Conservation (phyloP, 1,140 invertebrate species). For the Anagrus nilaparvatae region DNA sequence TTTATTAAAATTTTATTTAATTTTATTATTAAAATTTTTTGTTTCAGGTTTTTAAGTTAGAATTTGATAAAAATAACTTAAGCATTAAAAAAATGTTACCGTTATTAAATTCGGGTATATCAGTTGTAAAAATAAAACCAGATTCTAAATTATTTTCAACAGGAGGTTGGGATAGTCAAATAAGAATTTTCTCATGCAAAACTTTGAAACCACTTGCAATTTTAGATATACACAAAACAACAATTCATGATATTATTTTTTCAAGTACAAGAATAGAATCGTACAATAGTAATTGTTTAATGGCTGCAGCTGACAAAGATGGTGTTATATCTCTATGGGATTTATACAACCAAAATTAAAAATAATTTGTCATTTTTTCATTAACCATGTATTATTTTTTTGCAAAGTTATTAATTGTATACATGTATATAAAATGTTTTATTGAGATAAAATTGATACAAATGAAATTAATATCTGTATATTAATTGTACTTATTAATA, state of each 20-base stretch:
- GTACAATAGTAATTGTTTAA: slow-evolving; percentile 56
- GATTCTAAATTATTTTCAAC: slow-evolving; percentile 67
- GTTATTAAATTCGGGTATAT: slow-evolving; percentile 63
- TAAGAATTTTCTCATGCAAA: slow-evolving; percentile 71
- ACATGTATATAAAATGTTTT: too few relatives aligned
- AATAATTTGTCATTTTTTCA: neutral
- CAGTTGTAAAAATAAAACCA: slow-evolving; percentile 53
- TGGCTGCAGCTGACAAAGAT: slow-evolving; percentile 60
- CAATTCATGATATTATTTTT: slow-evolving; percentile 58
- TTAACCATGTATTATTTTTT: too few relatives aligned
- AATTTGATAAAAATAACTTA: slow-evolving; percentile 21
- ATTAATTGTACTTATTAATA: too few relatives aligned
- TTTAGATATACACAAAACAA: slow-evolving; percentile 55
- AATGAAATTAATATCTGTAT: too few relatives aligned
- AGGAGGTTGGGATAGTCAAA: slow-evolving; percentile 65
- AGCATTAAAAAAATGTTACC: slow-evolving; percentile 47
- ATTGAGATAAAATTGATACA: too few relatives aligned
- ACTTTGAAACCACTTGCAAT: slow-evolving; percentile 63
- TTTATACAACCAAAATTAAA: slow-evolving; percentile 54
- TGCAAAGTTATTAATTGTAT: too few relatives aligned
- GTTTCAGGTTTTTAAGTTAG: slow-evolving; percentile 33
- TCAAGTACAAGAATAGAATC: slow-evolving; percentile 48
- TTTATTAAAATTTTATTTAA: slow-evolving; percentile 19
- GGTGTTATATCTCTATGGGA: slow-evolving; percentile 65
- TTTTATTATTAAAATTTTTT: slow-evolving; percentile 1